Percentiles rank a stretch among this genome's conserved stretches.
Conservation (phyloP, 2,888 invertebrate genomes). For the Agonopterix alstromeriana region DNA sequence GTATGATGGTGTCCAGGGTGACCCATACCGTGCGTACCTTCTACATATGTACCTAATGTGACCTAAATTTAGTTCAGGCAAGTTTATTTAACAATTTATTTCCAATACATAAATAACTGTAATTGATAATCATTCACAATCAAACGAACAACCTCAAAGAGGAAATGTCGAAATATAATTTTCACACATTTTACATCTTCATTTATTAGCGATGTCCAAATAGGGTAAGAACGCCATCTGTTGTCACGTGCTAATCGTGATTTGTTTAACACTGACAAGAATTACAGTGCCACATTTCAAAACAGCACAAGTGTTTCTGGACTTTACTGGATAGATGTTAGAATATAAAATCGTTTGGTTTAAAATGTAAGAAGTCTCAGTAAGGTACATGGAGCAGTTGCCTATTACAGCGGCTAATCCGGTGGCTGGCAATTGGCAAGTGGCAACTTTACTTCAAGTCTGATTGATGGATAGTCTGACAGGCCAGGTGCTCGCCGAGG, state of each 20-base stretch:
- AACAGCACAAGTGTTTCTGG: constrained; percentile 14
- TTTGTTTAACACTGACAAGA: constrained; percentile 41
- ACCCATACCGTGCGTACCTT: too few species aligned
- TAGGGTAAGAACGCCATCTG: constrained; percentile 41
- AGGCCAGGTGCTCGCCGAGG: constrained; percentile 41
- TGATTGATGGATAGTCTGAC: constrained; percentile 62
- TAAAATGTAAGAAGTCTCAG: constrained; percentile 21
- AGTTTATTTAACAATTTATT: too few species aligned
- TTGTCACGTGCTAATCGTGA: constrained; percentile 49
- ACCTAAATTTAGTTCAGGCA: too few species aligned
- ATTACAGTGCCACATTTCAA: constrained; percentile 34
- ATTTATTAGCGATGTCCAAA: constrained; percentile 32
- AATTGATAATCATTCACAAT: too few species aligned
- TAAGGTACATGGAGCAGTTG: constrained; percentile 21
- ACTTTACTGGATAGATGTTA: constrained; percentile 20
- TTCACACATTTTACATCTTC: constrained; percentile 16
- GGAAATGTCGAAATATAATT: not conserved
- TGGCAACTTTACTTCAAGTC: constrained; percentile 39
- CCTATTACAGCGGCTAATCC: constrained; percentile 45
- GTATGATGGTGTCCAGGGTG: too few species aligned
- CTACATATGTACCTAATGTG: too few species aligned
- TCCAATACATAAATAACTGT: too few species aligned
- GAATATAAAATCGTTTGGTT: constrained; percentile 25
- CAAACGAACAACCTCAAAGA: not conserved
- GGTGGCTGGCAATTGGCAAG: constrained; percentile 44